Evolutionary conservation across 2,888 invertebrate genomes (phyloP).

Genomic region (Scaptomyza parva): DNA sequence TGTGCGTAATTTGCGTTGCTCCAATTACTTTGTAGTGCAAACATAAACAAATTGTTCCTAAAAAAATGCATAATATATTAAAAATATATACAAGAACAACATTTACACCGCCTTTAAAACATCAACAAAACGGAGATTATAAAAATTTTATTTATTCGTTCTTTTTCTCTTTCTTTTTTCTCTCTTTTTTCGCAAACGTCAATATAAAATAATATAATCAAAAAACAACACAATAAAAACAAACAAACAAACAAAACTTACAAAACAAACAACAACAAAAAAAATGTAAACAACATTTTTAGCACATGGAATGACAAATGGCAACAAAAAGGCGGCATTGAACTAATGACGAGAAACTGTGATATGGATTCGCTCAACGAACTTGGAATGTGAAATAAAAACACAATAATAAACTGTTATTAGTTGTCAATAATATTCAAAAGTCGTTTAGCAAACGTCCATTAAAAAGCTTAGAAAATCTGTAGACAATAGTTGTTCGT

Average conservation of each 20-base stretch:
- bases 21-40: conserved; percentile 56
- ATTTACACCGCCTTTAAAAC: conserved; percentile 39
- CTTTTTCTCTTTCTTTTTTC: conserved; percentile 77
- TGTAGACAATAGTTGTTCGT: conserved; percentile 3
- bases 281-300: conserved; percentile 33
- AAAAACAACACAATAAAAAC: conserved; percentile 24
- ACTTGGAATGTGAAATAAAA: conserved; percentile 37
- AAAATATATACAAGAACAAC: conserved; percentile 55
- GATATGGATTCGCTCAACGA: conserved; percentile 54
- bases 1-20: conserved; percentile 63
- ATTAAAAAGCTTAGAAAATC: conserved; percentile 12
- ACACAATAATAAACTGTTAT: conserved; percentile 3
- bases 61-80: conserved; percentile 45
- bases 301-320: conserved; percentile 36
- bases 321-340: conserved; percentile 52
- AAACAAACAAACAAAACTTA: conserved; percentile 33
- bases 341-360: conserved; percentile 51
- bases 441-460: conserved; percentile 23
- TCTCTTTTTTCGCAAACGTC: conserved; percentile 64
- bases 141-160: conserved; percentile 75
- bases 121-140: conserved; percentile 74
- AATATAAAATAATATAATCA: conserved; percentile 31
- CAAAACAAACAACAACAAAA: conserved; percentile 16
- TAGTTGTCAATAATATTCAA: conserved; percentile 1
- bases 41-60: conserved; percentile 14